phyloP scores from a whole-genome alignment of 2,797 vertebrate species.

The Neoniphon sammara region DNA sequence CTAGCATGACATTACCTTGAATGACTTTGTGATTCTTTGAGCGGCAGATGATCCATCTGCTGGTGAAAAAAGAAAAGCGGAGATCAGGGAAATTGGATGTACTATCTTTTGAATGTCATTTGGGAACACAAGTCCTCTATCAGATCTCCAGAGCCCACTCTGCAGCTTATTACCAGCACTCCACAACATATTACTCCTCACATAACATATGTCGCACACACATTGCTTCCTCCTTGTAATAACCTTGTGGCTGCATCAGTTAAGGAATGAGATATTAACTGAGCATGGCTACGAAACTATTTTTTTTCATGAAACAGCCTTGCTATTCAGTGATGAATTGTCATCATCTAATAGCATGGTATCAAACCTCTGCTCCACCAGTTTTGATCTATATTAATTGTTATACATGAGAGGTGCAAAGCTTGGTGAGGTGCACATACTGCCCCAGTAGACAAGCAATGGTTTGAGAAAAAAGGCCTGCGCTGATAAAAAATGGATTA shows the following conservation, averaged over 20 bases:
- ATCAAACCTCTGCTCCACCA: constrained; percentile 7
- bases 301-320: constrained; percentile 48
- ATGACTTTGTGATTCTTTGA: constrained; percentile 22
- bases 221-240: constrained; percentile 25
- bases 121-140: constrained; percentile 22
- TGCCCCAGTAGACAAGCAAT: constrained; percentile 8
- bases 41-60: neutral
- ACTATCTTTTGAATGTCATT: constrained; percentile 41
- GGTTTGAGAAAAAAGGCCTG: constrained; percentile 12
- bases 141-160: constrained; percentile 35
- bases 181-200: constrained; percentile 27
- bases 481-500: constrained; percentile 31
- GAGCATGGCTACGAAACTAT: constrained; percentile 14
- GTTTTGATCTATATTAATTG: constrained; percentile 27
- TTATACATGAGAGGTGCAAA: neutral
- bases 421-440: neutral
- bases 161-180: constrained; percentile 27
- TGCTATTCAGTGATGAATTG: constrained; percentile 29
- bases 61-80: neutral
- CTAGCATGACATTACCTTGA: constrained; percentile 40
- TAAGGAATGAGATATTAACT: constrained; percentile 46
- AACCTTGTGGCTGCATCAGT: constrained; percentile 48
- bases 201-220: constrained; percentile 23
- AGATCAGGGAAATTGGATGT: constrained; percentile 21
- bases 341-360: neutral